These are phyloP conservation scores for Dicycla oo DNA, from an alignment of 2,888 invertebrate genomes.

Conservation along the genomic window DNA sequence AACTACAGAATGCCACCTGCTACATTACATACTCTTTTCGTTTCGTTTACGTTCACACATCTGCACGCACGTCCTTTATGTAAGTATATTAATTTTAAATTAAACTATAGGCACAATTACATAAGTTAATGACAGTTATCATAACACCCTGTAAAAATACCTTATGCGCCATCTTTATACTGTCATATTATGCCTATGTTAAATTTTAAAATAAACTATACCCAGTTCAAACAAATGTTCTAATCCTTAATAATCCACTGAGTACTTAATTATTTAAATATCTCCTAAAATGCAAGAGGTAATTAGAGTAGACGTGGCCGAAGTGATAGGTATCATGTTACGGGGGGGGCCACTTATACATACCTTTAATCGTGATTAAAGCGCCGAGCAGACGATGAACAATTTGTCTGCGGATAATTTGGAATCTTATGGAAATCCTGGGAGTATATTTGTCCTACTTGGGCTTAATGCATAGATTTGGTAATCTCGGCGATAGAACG, in stretches of 20 bases:
- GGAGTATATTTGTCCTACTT: too few species aligned
- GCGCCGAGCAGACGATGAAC: too few species aligned
- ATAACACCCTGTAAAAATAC: not conserved
- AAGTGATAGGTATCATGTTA: not conserved
- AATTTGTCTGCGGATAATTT: too few species aligned
- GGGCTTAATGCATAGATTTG: too few species aligned
- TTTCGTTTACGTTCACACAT: too few species aligned
- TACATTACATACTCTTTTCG: too few species aligned
- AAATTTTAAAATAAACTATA: not conserved
- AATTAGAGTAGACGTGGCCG: too few species aligned
- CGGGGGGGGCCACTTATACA: not conserved
- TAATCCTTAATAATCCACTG: not conserved
- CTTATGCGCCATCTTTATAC: not conserved
- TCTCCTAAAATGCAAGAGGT: not conserved
- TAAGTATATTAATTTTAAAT: not conserved
- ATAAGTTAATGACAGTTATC: not conserved
- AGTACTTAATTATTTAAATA: slow-evolving; percentile 3
- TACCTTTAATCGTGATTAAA: not conserved
- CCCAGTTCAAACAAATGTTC: not conserved
- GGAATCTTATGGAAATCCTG: too few species aligned
- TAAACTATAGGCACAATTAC: not conserved
- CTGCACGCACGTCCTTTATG: too few species aligned
- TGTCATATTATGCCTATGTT: not conserved
- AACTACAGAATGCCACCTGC: too few species aligned
- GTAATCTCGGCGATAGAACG: too few species aligned